These are phyloP conservation scores for Corythornis madagascariensis DNA, from an alignment of 2,113 vertebrate genomes.

Conservation along the genomic window DNA sequence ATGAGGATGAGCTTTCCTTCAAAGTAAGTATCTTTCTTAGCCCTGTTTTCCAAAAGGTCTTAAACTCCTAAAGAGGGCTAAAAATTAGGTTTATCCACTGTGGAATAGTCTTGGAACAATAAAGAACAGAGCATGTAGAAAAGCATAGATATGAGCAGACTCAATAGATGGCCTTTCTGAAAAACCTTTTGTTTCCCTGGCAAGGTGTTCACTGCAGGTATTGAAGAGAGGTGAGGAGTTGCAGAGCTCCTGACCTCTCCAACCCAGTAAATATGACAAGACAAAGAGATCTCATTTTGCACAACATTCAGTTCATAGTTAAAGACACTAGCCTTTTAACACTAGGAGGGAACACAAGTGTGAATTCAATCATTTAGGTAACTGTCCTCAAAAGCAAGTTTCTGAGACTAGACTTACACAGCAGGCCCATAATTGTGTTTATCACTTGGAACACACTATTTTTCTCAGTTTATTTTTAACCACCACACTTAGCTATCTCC, in stretches of 20 bases:
- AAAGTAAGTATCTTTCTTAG: slow-evolving; percentile 74
- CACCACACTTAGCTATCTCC: not conserved
- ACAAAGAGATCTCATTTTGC: not conserved
- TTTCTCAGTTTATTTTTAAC: not conserved
- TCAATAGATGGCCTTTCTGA: not conserved
- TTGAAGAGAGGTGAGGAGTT: not conserved
- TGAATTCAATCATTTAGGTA: not conserved
- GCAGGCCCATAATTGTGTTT: not conserved
- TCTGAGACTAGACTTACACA: not conserved
- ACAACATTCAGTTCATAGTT: not conserved
- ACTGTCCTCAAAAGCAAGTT: not conserved
- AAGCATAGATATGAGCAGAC: not conserved
- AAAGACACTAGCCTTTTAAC: no score
- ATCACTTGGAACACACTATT: not conserved
- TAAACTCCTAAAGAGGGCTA: not conserved
- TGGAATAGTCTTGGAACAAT: not conserved
- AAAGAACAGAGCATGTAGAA: not conserved
- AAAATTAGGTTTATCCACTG: not conserved
- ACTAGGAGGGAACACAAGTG: no score
- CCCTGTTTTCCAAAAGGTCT: not conserved
- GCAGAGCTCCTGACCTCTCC: not conserved
- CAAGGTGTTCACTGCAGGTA: not conserved
- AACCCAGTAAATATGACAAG: not conserved
- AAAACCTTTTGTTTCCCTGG: not conserved
- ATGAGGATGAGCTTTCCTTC: slow-evolving; percentile 91